Evolutionary conservation across 30 jellyfish, hydroid and myxozoan genomes (phyloP).

Genomic region (Chrysaora quinquecirrha): DNA sequence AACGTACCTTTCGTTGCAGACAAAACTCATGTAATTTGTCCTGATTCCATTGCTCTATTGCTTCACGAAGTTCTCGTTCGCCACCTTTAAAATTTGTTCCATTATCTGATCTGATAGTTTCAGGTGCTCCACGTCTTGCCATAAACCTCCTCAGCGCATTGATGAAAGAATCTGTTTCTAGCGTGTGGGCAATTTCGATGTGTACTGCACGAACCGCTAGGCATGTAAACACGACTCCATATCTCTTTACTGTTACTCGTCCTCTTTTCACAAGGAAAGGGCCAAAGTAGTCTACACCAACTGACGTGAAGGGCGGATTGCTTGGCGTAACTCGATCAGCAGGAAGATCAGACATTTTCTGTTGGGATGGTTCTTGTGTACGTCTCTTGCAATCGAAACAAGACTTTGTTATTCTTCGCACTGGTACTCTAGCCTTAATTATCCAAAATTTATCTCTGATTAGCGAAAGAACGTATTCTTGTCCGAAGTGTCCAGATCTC

Average conservation of each 20-base stretch:
- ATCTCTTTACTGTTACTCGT: neutral
- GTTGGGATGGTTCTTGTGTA: neutral
- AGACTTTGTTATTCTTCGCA: neutral
- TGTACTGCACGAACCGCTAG: slow-evolving; percentile 26
- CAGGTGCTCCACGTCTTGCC: slow-evolving; percentile 5
- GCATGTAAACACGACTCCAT: slow-evolving; percentile 30
- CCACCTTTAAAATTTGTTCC: slow-evolving; percentile 17
- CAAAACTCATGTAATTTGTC: neutral
- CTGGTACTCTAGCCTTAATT: neutral
- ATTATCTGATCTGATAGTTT: neutral
- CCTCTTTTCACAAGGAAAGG: slow-evolving; percentile 4
- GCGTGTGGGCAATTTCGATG: neutral
- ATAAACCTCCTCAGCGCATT: slow-evolving; percentile 13
- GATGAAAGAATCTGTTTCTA: slow-evolving; percentile 22
- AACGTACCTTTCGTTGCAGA: slow-evolving; percentile 20
- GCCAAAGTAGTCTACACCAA: neutral
- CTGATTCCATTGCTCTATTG: slow-evolving; percentile 23
- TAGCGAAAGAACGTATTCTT: slow-evolving; percentile 9
- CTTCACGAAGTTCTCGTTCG: slow-evolving; percentile 11
- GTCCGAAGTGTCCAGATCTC: slow-evolving; percentile 34
- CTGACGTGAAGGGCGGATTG: neutral
- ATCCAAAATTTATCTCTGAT: slow-evolving; percentile 14
- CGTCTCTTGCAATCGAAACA: neutral
- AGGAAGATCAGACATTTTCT: slow-evolving; percentile 16
- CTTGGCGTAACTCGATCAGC: neutral